Evolutionary conservation across 2,888 invertebrate species (phyloP), one percentile per base, ranked within the genome.

Genomic region (Tenthredo distinguenda): DNA sequence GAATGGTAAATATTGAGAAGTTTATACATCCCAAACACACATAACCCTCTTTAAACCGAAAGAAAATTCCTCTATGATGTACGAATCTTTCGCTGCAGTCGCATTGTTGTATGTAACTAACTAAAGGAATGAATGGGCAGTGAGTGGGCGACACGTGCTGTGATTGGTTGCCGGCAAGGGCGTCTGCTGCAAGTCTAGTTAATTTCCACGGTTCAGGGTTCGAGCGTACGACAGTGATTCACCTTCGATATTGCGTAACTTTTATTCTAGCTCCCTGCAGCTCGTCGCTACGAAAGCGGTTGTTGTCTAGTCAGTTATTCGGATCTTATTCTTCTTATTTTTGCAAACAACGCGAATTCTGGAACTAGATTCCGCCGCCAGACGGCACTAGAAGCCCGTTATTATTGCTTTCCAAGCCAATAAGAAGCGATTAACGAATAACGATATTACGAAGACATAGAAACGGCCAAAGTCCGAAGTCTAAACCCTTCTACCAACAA

Each of bases 141-240:
- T 77, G 77, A 77, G 77, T 77, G 77, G 37, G 40, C 37, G 65
- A 15, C 81, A 81, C 83, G 83, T 83, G 83, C 47, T 47, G 47
- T 68, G 83, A 83, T 71, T 83, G 83, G 83, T 47, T 31, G 31
- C 68, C 83, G 83, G 83, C 83, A 83, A 83, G 83, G 83, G 83
- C 68, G 83, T 83, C 83, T 83, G 83, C 83, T 83, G n/a, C 68
- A 21, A 34, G 12, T 37, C 62, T 55, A 12, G n/a, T 6, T 31
- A 31, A 77, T 77, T 77, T 37, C 3, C 72, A 50, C 50, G 58
- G 21, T 58, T 58, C 55, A 26, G 21, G 3, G 10, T 21, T 21
- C 12, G 10, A 10, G 10, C 12, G 26, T 26, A 62, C 26, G 21
- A n/a, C 5, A 50, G n/a, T 79, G 31, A 34, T 18, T 55, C 34